These are phyloP conservation scores for Tenualosa thibaudeaui DNA, from an alignment of 2,797 vertebrate species.

Conservation along the genomic window DNA sequence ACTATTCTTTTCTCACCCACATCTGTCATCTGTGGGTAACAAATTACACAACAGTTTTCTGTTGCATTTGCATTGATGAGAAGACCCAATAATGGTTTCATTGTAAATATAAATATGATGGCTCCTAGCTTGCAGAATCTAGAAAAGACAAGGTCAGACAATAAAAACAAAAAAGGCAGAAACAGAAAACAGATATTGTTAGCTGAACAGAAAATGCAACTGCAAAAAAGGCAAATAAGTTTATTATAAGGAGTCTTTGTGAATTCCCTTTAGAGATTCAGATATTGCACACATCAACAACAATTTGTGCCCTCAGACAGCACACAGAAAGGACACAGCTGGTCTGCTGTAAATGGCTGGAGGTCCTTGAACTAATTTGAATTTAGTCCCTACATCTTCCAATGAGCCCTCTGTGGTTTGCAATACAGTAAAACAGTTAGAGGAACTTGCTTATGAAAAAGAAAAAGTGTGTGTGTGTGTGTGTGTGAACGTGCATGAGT, in stretches of 20 bases:
- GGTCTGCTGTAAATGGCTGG: not conserved
- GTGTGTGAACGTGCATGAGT: not conserved
- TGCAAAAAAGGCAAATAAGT: too few relatives aligned
- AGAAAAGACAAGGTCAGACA: too few relatives aligned
- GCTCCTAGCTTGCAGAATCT: too few relatives aligned
- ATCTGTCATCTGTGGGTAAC: too few relatives aligned
- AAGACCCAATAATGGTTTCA: too few relatives aligned
- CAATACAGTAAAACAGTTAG: not conserved
- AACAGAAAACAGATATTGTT: too few relatives aligned
- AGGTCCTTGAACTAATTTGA: not conserved
- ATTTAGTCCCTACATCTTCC: not conserved
- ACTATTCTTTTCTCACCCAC: too few relatives aligned
- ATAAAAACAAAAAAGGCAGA: too few relatives aligned
- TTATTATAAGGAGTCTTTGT: not conserved
- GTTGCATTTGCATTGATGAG: too few relatives aligned
- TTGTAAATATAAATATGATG: too few relatives aligned
- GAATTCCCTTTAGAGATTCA: not conserved
- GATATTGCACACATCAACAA: not conserved
- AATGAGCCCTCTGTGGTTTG: not conserved
- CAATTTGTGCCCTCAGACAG: not conserved
- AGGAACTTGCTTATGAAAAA: not conserved
- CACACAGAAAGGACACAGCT: not conserved
- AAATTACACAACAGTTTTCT: too few relatives aligned
- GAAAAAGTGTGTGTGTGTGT: conserved; percentile 2
- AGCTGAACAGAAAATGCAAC: too few relatives aligned